Evolutionary conservation across 2,113 vertebrate species (phyloP).

Genomic region (rat (Rattus norvegicus)): GRCr8 NC_086036.1:23068001-23068500

Average conservation of each 20-base stretch:
- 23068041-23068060: not conserved
- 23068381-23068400: not conserved
- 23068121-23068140: not conserved
- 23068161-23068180: not conserved
- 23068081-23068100: not conserved
- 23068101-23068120: not conserved
- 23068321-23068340: not conserved
- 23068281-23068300: not conserved
- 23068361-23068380: not conserved
- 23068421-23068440: not conserved
- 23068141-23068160: not conserved
- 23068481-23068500: not conserved
- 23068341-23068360: not conserved
- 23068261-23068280: not conserved
- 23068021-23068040: not conserved
- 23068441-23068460: not conserved
- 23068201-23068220: not conserved
- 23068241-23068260: not conserved
- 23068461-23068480: not conserved
- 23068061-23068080: not conserved
- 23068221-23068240: not conserved
- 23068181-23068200: not conserved
- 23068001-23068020: not conserved
- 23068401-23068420: not conserved
- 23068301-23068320: not conserved